Evolutionary conservation across 2,113 vertebrate species (phyloP), one percentile per base, ranked within the genome.

Genomic region (Vulpes lagopus): DNA sequence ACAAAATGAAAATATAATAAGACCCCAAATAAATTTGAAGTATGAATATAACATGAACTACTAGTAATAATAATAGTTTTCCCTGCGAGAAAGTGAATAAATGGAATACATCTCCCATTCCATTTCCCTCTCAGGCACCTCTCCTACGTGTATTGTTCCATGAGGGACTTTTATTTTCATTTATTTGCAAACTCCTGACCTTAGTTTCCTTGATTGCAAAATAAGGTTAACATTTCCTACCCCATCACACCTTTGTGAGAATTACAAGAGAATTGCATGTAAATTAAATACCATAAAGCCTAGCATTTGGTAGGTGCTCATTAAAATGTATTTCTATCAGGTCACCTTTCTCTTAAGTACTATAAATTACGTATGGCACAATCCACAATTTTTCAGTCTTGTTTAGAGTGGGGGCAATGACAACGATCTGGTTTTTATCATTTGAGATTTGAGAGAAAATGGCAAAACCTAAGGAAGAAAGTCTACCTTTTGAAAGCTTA

Each of bases 401-500:
- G 38, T 62, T 95, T 82, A 27, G 19, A 32, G 8, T 20, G 73
- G 14, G 11, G 43, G 0, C 8, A 43, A 55, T 20, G 23, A 51
- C 25, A 95, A 82, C 9, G 38, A 82, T 65, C 79, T 64, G 60
- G 57, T 55, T 35, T 92, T 51, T 65, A 94, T 19, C 53, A 64
- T 30, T 80, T 71, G 76, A 82, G 62, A 69, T 38, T 80, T 71
- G 76, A 62, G 57, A 91, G 65, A 93, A 89, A 93, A 64, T 69
- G 60, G 23, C 23, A 73, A 93, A 91, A 83, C 51, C 16, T 59
- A 86, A 93, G 62, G 55, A 92, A 88, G n/a, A 65, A 3, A 59
- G 73, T 82, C 20, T 90, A 53, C 60, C 35, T 92, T 96, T 79
- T 79, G 43, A 88, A 94, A 97, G 11, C 60, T 84, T 91, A 59